Evolutionary conservation across 1,140 invertebrate species (phyloP).

Genomic region (Drosophila chauvacae): DNA sequence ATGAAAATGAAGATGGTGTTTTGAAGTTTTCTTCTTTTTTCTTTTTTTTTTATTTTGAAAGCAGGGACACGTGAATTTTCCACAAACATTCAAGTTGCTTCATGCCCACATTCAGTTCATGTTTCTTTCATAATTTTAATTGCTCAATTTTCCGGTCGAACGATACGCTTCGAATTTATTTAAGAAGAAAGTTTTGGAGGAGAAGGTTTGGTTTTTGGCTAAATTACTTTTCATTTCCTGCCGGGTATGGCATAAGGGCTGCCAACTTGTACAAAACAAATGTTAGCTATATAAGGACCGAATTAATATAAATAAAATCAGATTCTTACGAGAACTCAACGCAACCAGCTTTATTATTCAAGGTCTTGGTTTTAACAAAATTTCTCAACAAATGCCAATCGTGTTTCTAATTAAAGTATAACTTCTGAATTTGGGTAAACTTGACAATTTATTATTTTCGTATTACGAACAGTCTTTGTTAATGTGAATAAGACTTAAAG

Average conservation of each 20-base stretch:
- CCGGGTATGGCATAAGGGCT: not conserved
- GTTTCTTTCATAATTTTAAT: conserved; percentile 43
- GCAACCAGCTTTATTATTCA: too few relatives aligned
- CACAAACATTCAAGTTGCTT: conserved; percentile 8
- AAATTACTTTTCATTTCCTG: not conserved
- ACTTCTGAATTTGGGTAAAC: not conserved
- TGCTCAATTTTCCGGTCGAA: conserved; percentile 35
- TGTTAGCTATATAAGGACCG: too few relatives aligned
- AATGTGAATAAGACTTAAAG: not conserved
- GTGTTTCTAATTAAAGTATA: not conserved
- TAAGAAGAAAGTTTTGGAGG: not conserved
- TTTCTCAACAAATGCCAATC: too few relatives aligned
- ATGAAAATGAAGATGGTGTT: conserved; percentile 21
- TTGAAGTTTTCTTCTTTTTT: conserved; percentile 1
- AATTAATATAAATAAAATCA: too few relatives aligned
- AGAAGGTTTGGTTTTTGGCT: not conserved
- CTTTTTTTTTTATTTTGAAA: not conserved
- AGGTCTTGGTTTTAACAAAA: too few relatives aligned
- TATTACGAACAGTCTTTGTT: not conserved
- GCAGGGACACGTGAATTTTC: conserved; percentile 11
- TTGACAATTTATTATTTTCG: not conserved
- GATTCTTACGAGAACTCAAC: too few relatives aligned
- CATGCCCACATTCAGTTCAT: conserved; percentile 16
- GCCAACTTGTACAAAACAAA: not conserved
- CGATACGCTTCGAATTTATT: not conserved